Percentiles rank a stretch among this genome's conserved stretches.
These are phyloP conservation scores for Acanthosepion esculentum DNA, from an alignment of 2,888 invertebrate genomes.

Conservation along the genomic window DNA sequence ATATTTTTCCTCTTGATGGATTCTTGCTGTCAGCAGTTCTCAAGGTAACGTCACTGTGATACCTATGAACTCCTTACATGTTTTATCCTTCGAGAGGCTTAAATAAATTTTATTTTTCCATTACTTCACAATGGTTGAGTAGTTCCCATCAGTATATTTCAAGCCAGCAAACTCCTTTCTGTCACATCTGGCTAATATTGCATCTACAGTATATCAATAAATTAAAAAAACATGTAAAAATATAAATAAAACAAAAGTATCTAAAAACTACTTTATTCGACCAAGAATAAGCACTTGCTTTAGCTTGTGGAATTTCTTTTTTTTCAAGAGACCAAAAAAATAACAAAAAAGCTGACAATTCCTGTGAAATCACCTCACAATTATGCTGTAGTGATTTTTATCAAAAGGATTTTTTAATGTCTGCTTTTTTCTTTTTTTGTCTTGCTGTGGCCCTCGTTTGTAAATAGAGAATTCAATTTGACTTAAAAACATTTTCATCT, in stretches of 20 bases:
- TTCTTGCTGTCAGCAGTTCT: neutral
- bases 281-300: neutral
- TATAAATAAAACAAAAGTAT: neutral
- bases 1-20: neutral
- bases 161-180: neutral
- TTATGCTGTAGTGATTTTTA: neutral
- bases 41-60: slow-evolving; percentile 17
- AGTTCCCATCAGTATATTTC: neutral
- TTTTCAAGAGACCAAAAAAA: neutral
- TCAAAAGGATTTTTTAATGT: neutral
- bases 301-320: neutral
- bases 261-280: neutral
- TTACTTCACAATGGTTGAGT: neutral
- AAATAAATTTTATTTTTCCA: neutral
- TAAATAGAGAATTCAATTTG: slow-evolving; percentile 33
- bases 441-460: neutral
- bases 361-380: neutral
- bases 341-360: neutral
- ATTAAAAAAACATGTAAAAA: neutral
- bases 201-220: neutral
- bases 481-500: slow-evolving; percentile 6
- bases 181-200: neutral
- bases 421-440: neutral
- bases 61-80: neutral
- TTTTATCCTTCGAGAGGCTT: slow-evolving; percentile 3